phyloP scores from a whole-genome alignment of 1,140 invertebrate genomes.

The Pogonognathellus flavescens region DNA sequence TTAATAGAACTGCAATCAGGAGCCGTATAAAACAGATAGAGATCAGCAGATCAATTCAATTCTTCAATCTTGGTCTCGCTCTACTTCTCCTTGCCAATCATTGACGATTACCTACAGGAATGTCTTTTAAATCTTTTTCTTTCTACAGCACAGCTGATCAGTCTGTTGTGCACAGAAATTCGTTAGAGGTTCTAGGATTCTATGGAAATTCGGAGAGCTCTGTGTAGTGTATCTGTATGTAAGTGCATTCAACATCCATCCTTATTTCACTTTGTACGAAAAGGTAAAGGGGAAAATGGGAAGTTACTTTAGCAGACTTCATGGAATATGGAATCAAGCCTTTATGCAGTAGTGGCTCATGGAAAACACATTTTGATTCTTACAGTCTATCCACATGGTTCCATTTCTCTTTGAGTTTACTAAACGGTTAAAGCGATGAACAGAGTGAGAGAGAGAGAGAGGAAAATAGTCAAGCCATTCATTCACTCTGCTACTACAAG shows the following conservation, averaged over 20 bases:
- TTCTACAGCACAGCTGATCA: slow-evolving; percentile 40
- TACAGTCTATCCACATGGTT: neutral
- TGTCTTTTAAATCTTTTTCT: neutral
- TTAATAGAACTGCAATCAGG: too few relatives aligned
- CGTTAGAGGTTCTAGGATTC: neutral
- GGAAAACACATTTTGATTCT: neutral
- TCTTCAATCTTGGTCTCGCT: slow-evolving; percentile 25
- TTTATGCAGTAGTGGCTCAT: neutral
- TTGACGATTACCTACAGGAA: slow-evolving; percentile 9
- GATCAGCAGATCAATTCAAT: slow-evolving; percentile 3
- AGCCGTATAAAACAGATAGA: too few relatives aligned
- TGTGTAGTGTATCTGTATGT: neutral
- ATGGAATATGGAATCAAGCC: neutral
- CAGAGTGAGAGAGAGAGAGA: neutral
- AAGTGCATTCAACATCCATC: too few relatives aligned
- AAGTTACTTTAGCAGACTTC: slow-evolving; percentile 13
- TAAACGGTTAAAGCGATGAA: slow-evolving; percentile 1
- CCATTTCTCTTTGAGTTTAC: slow-evolving; percentile 11
- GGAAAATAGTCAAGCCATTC: neutral
- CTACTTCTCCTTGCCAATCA: slow-evolving; percentile 14
- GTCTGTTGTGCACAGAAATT: slow-evolving; percentile 11
- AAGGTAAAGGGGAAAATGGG: neutral
- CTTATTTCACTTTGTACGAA: too few relatives aligned
- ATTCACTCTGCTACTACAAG: neutral
- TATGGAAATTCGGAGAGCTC: neutral